Base-by-base conservation (phyloP, 2,888 invertebrate genomes). In the Zaprionus obscuricornis region DNA sequence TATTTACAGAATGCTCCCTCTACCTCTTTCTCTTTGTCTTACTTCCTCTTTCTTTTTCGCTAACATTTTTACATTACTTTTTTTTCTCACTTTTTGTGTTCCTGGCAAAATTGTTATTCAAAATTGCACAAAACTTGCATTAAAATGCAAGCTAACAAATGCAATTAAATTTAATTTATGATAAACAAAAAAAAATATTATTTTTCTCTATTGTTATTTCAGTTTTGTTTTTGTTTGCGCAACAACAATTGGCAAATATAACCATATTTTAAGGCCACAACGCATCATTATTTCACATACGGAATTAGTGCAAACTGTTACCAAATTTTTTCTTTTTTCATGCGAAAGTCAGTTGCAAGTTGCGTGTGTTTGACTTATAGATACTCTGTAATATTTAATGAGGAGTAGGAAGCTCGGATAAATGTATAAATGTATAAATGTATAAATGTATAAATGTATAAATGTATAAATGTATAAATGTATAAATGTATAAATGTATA, bases 81-180 rank as follows among this genome's bases (percentile, higher is more conserved):
- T 52, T 31, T 18, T 16, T 18, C 33, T 31, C 33, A 55, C 45
- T 50, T 55, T 34, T n/a, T n/a, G n/a, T n/a, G 14, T 22, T 24
- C 8, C 1, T 24, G 27, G 29, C 11, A 40, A 46, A 57, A 51
- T 51, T 56, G 33, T 20, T 37, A 27, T 54, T 33, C 49, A 58
- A 56, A 62, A 36, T 46, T 36, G 13, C 14, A 14, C 13, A 27
- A 39, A 52, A 49, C 17, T 24, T 31, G 43, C 46, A 64, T 59
- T 59, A 7, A 64, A 64, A 54, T 56, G 47, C 60, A 13, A n/a
- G 29, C 49, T 36, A 24, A 51, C 39, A 57, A 78, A 59, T 56
- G 50, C 51, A 64, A 60, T 58, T 71, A 37, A 54, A 60, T 50
- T 33, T 17, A 37, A 63, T 40, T 66, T 63, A 51, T 51, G 17